Evolutionary conservation across 2,113 vertebrate species (phyloP), one percentile per base, ranked within the genome.

Genomic region (Chaetorhynchus papuensis): DNA sequence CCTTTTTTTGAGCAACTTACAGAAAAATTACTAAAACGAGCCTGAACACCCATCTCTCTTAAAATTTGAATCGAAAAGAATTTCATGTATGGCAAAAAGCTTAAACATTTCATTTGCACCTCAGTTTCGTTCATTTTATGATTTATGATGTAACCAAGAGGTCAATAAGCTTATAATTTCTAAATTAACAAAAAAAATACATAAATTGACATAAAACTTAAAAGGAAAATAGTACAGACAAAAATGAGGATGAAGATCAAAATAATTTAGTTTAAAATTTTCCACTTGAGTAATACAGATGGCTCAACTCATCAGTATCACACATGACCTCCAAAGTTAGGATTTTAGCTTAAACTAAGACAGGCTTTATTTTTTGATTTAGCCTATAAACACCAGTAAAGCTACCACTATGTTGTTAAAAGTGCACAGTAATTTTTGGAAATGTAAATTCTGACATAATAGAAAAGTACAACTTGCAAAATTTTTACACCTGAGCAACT

Each of bases 81-180:
- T 39, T 93, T 89, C 0, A 16, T 12, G 2, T 27, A 59, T 7
- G 24, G 30, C 6, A 84, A 91, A 84, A 78, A 70, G 15, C n/a
- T 57, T n/a, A 53, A 64, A 37, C 10, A 30, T 41, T 52, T 72
- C 5, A 65, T 30, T 44, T 83, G 20, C 21, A 61, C 7, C 37
- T 77, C 20, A 20, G 24, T 30, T 72, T 69, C 4, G 3, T 71
- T 27, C 20, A 28, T 60, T 53, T 72, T 39, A 61, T 19, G 4
- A 65, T 15, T 76, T 76, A n/a, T 0, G 0, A 65, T 8, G 12
- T 30, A 76, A 68, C 11, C 15, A 85, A 74, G 6, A 53, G 7
- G 30, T 72, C 56, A 68, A 23, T 44, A 60, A 60, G 17, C 6
- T 94, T 8, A 6, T 20, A 57, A 72, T 53, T 90, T 59, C 61